Base-by-base conservation (phyloP, 2,888 invertebrate species). In the Invenusta paracnida region DNA sequence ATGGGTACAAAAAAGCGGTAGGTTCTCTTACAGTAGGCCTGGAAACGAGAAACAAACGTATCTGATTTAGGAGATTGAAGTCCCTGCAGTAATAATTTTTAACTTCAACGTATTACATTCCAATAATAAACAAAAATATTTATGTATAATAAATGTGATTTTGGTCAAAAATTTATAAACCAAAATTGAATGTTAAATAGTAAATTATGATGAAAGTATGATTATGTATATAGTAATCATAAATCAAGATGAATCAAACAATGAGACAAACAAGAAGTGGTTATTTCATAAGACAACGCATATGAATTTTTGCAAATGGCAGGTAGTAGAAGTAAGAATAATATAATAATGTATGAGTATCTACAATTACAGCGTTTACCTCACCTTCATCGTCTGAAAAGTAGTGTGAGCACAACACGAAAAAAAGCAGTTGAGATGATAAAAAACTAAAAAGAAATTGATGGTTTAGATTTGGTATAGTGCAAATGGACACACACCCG, bases 401-500 rank as follows among this genome's bases (percentile, higher is more conserved):
- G 73, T 23, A 73, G 73, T 73, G 73, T 73, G 73, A 73, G 23
- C 73, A 73, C 73, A 73, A 73, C 73, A 73, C 73, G 73, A 25
- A 73, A 73, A 48, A 73, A 73, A 73, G 73, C 73, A 73, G 27
- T 73, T 73, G 73, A 73, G 73, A 13, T 73, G 73, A 73, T 73
- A 73, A 73, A 73, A 73, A 73, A 73, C 73, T 73, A 73, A 73
- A 48, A 73, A 73, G 73, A 73, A 73, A 23, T 73, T 73, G 73
- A 73, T 73, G 73, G 73, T 5, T 73, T 73, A n/a, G 25, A 23
- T 13, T 73, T 73, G 73, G 73, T 73, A 73, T 73, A 73, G 73
- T 73, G 73, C 73, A 73, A 73, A 73, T 73, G 27, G 73, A 73
- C 73, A 73, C 73, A 73, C 73, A 73, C 73, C 73, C 73, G n/a